Evolutionary conservation across 2,113 vertebrate genomes (phyloP).

Genomic region (Gila orcuttii): DNA sequence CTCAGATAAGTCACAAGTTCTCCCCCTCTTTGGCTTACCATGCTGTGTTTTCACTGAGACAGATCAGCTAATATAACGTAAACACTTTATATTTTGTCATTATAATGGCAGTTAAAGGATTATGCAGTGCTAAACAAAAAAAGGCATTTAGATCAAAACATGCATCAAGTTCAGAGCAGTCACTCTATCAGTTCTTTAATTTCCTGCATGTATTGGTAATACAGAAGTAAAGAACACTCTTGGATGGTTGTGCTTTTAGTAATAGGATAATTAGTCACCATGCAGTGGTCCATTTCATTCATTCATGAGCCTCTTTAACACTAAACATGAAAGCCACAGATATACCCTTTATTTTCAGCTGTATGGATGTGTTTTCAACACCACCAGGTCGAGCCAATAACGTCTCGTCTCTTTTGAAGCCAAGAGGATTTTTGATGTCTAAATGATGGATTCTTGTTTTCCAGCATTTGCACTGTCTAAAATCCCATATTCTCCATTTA

Average conservation of each 20-base stretch:
- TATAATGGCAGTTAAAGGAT: neutral
- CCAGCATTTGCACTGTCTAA: conserved; percentile 4
- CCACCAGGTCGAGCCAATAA: conserved; percentile 5
- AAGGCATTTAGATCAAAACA: conserved; percentile 5
- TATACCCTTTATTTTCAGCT: conserved; percentile 19
- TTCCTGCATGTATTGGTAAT: neutral
- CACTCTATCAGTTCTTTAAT: neutral
- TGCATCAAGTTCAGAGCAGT: neutral
- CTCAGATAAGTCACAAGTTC: neutral
- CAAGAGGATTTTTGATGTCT: conserved; percentile 35
- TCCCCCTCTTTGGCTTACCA: neutral
- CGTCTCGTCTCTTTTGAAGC: conserved; percentile 8
- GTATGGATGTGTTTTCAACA: conserved; percentile 45
- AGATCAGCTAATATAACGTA: neutral
- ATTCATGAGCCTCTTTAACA: conserved; percentile 29
- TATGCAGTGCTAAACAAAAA: neutral
- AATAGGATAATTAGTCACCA: conserved; percentile 34
- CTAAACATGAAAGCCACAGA: neutral
- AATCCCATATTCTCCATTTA: conserved; percentile 2
- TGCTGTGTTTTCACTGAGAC: neutral
- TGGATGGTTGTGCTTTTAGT: neutral
- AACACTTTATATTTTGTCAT: conserved; percentile 11
- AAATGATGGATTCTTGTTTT: conserved; percentile 35
- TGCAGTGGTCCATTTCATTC: neutral
- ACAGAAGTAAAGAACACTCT: neutral